These are phyloP conservation scores for Zaprionus nigranus DNA, from an alignment of 1,140 invertebrate genomes.

Conservation along the genomic window DNA sequence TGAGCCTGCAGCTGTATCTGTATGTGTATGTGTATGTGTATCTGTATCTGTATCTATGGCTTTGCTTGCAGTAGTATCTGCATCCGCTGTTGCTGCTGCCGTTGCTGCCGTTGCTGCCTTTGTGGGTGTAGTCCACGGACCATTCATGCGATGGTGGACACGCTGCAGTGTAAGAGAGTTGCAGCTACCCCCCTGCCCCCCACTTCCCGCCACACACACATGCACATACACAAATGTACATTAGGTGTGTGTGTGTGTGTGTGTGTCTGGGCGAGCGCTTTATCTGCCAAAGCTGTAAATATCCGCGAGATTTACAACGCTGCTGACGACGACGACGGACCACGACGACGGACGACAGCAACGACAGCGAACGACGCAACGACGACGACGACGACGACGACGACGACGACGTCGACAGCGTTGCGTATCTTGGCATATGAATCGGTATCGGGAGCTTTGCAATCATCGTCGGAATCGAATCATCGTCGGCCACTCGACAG, in stretches of 20 bases:
- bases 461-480: conserved; percentile 18
- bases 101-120: conserved; percentile 36
- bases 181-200: neutral
- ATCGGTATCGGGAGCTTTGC: conserved; percentile 41
- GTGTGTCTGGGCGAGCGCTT: conserved; percentile 41
- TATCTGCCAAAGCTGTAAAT: conserved; percentile 80
- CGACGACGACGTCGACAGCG: conserved; percentile 26
- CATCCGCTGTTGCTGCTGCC: conserved; percentile 12
- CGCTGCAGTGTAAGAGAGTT: neutral
- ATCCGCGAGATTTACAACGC: conserved; percentile 81
- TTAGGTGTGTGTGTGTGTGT: neutral
- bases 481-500: conserved; percentile 55
- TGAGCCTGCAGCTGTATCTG: neutral
- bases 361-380: neutral
- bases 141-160: conserved; percentile 57
- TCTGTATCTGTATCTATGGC: conserved; percentile 13
- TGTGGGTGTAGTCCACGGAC: conserved; percentile 40
- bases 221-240: conserved; percentile 16
- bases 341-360: conserved; percentile 27
- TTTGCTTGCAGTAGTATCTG: conserved; percentile 14
- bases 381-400: conserved; percentile 4
- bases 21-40: conserved; percentile 47
- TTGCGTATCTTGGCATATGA: conserved; percentile 55
- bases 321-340: conserved; percentile 34
- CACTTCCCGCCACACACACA: conserved; percentile 19